These are phyloP conservation scores for Tetanocera ferruginea DNA, from an alignment of 2,888 invertebrate genomes.

Conservation along the genomic window DNA sequence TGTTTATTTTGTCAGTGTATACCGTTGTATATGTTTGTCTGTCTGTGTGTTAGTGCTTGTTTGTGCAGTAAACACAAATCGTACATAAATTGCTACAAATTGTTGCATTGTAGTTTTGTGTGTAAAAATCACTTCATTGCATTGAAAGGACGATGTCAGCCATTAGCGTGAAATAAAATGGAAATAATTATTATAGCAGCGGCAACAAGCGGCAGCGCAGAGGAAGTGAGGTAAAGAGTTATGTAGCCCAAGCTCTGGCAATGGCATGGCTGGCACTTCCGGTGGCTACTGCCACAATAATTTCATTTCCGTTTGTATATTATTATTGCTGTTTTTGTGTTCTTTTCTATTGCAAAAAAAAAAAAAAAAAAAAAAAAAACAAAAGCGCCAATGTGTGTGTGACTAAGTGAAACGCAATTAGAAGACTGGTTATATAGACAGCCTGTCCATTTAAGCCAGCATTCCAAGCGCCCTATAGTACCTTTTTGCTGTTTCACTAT, in stretches of 20 bases:
- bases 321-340: neutral
- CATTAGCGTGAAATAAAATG: slow-evolving; percentile 1
- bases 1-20: neutral
- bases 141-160: slow-evolving; percentile 4
- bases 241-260: neutral
- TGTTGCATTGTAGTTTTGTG: neutral
- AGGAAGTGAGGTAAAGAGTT: neutral
- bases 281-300: neutral
- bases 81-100: slow-evolving; percentile 11
- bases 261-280: neutral
- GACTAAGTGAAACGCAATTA: neutral
- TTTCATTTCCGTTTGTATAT: slow-evolving; percentile 20
- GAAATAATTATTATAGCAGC: neutral
- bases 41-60: neutral
- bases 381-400: neutral
- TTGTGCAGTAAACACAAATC: neutral
- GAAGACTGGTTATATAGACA: neutral
- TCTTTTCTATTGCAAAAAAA: no score
- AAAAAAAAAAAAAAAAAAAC: no score
- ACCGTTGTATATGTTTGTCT: neutral
- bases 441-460: neutral
- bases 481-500: neutral
- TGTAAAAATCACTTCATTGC: neutral
- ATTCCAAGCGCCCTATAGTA: neutral
- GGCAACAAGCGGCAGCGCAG: neutral